phyloP scores from a whole-genome alignment of 2,888 invertebrate genomes.

The Chydorus sphaericus region DNA sequence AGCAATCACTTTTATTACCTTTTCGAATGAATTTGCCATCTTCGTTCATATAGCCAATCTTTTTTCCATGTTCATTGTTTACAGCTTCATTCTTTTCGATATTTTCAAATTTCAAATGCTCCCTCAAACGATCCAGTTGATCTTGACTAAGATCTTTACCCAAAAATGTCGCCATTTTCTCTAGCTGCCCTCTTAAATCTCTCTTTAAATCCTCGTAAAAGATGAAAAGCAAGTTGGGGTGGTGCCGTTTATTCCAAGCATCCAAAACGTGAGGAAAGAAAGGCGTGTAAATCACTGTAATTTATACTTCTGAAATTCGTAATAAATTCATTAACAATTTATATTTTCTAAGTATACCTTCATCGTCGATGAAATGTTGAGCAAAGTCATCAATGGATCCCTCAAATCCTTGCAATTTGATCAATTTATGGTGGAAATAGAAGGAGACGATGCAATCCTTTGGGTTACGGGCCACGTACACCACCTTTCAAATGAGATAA shows the following conservation, averaged over 20 bases:
- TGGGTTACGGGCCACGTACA: slow-evolving; percentile 73
- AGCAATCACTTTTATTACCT: too few relatives aligned
- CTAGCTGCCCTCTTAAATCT: slow-evolving; percentile 48
- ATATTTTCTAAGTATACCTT: not conserved
- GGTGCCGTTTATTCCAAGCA: slow-evolving; percentile 45
- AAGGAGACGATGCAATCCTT: slow-evolving; percentile 64
- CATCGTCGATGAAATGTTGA: slow-evolving; percentile 37
- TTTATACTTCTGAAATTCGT: not conserved
- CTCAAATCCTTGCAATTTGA: slow-evolving; percentile 40
- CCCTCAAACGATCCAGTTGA: slow-evolving; percentile 47
- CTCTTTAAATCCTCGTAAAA: not conserved
- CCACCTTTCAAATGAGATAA: slow-evolving; percentile 54
- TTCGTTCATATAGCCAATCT: slow-evolving; percentile 9
- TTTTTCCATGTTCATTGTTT: slow-evolving; percentile 32
- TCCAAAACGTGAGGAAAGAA: not conserved
- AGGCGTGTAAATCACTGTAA: not conserved
- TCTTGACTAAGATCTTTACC: slow-evolving; percentile 47
- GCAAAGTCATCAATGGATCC: slow-evolving; percentile 42
- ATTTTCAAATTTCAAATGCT: slow-evolving; percentile 60
- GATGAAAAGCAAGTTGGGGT: slow-evolving; percentile 40
- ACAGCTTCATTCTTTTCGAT: slow-evolving; percentile 70
- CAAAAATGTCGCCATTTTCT: slow-evolving; percentile 55
- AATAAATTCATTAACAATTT: not conserved
- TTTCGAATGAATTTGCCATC: slow-evolving; percentile 16
- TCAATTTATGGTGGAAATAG: slow-evolving; percentile 56